phyloP scores from a whole-genome alignment of 2,797 vertebrate species.

The Paratrypauchen microcephalus region DNA sequence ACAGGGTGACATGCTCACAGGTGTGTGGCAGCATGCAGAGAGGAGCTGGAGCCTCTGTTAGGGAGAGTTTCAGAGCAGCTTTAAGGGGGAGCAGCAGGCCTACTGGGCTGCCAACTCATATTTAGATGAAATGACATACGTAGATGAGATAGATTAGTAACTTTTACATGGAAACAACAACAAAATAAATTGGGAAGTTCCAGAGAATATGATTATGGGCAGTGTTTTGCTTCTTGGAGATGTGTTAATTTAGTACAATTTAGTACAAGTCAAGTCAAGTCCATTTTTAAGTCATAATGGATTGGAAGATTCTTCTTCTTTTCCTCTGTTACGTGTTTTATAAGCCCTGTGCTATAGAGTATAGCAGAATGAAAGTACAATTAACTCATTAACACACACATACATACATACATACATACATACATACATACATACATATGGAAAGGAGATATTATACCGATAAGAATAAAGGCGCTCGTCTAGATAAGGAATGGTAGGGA shows the following conservation, averaged over 20 bases:
- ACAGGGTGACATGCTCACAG: constrained; percentile 10
- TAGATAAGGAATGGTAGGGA: constrained; percentile 29
- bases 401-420: too few relatives aligned
- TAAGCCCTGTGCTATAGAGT: neutral
- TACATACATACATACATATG: constrained; percentile 4
- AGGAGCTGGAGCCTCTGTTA: constrained; percentile 16
- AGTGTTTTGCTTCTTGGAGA: neutral
- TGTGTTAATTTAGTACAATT: neutral
- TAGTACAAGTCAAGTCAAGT: too few relatives aligned
- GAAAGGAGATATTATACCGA: constrained; percentile 14
- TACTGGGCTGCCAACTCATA: constrained; percentile 40
- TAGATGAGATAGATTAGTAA: too few relatives aligned
- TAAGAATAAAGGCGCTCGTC: constrained; percentile 14
- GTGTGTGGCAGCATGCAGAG: constrained; percentile 9
- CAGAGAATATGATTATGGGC: constrained; percentile 31
- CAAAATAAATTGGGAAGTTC: constrained; percentile 17
- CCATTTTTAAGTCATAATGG: neutral
- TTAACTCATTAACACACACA: constrained; percentile 3
- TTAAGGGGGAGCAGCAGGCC: constrained; percentile 27
- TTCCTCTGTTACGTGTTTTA: neutral
- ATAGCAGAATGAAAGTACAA: neutral
- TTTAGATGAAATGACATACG: constrained; percentile 32
- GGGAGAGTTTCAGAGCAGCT: constrained; percentile 20
- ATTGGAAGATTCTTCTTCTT: neutral
- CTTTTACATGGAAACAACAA: constrained; percentile 15